Conservation (phyloP, 2,113 vertebrate genomes). For the Microcebus lehilahytsara region DNA sequence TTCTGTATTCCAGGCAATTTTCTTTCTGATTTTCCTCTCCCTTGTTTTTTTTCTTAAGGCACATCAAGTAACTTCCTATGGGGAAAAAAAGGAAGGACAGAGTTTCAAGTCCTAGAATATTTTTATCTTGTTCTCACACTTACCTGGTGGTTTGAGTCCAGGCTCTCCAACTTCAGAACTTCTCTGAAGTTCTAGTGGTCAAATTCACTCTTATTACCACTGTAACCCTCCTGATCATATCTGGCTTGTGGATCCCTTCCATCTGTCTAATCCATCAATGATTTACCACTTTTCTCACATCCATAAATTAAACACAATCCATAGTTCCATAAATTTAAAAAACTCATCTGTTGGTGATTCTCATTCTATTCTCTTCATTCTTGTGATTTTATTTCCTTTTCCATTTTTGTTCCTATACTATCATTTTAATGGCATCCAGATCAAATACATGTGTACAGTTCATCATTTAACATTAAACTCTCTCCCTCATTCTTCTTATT, state of each 20-base stretch:
- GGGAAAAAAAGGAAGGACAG: not conserved
- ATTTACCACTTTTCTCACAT: not conserved
- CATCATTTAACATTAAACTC: not conserved
- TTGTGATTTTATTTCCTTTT: constrained; percentile 16
- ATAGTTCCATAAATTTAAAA: not conserved
- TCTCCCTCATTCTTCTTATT: not conserved
- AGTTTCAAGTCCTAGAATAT: not conserved
- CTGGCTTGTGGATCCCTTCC: not conserved
- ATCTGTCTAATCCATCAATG: not conserved
- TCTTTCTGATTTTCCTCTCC: not conserved
- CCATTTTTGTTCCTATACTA: not conserved
- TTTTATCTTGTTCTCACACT: constrained; percentile 7
- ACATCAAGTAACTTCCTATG: constrained; percentile 12
- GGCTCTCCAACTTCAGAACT: not conserved
- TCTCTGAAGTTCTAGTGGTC: not conserved
- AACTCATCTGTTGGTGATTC: constrained; percentile 19
- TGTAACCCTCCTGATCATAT: not conserved
- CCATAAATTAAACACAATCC: not conserved
- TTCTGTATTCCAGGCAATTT: constrained; percentile 22
- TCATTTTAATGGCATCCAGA: constrained; percentile 13
- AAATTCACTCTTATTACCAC: not conserved
- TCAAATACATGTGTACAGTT: not conserved
- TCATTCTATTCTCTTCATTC: constrained; percentile 16
- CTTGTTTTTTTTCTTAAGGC: not conserved
- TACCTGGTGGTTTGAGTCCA: not conserved